These are phyloP conservation scores for Oreochromis aureus DNA, from an alignment of 2,113 vertebrate genomes.

Conservation along the genomic window DNA sequence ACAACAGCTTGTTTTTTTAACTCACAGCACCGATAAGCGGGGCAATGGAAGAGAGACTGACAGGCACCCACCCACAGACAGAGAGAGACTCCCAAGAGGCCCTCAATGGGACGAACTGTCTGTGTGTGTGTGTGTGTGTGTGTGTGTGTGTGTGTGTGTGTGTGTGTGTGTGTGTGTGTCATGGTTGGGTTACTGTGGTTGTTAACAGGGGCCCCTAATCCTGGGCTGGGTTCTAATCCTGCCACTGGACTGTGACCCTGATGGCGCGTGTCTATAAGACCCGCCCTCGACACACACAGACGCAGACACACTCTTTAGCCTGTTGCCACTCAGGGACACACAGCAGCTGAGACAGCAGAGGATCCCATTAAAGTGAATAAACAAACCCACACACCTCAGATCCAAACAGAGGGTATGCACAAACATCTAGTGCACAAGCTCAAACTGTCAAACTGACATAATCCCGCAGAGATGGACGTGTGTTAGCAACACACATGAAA, in stretches of 20 bases:
- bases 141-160: background rate
- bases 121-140: background rate
- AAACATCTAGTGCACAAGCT: constrained; percentile 1
- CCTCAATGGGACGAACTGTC: background rate
- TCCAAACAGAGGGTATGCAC: background rate
- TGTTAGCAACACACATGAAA: background rate
- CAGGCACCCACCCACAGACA: constrained; percentile 8
- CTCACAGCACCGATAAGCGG: background rate
- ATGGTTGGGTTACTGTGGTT: constrained; percentile 35
- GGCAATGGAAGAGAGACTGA: constrained; percentile 17
- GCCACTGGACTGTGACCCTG: constrained; percentile 61
- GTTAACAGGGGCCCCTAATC: constrained; percentile 68
- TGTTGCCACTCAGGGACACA: constrained; percentile 32
- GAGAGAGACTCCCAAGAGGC: background rate
- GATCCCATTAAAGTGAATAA: constrained; percentile 22
- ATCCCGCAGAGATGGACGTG: constrained; percentile 2
- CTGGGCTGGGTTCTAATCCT: constrained; percentile 65
- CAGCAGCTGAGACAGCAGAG: constrained; percentile 59
- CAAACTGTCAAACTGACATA: background rate
- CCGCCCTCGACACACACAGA: background rate
- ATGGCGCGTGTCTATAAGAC: constrained; percentile 57
- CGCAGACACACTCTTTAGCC: background rate
- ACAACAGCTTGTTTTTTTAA: background rate
- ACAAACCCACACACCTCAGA: background rate
- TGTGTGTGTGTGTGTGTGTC: background rate